Percentiles rank a stretch among this genome's conserved stretches.
These are phyloP conservation scores for Heterochromis multidens DNA, from an alignment of 2,113 vertebrate genomes.

Conservation along the genomic window DNA sequence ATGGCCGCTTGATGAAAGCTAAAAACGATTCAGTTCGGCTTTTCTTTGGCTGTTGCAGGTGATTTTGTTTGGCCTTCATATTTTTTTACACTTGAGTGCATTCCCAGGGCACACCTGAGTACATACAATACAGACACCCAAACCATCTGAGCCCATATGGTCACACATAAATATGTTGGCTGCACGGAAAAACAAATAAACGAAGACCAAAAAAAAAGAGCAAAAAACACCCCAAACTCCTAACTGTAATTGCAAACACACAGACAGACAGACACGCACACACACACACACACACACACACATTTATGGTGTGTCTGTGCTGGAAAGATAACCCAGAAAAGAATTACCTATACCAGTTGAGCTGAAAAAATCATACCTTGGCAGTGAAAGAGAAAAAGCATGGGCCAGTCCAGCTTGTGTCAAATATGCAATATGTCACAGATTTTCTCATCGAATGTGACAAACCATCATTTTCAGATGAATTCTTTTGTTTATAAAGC, in stretches of 20 bases:
- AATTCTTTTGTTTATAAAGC: neutral
- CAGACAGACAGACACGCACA: neutral
- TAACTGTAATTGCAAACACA: conserved; percentile 15
- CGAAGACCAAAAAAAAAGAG: neutral
- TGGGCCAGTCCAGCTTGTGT: neutral
- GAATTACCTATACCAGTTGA: conserved; percentile 39
- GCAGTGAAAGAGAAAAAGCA: neutral
- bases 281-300: neutral
- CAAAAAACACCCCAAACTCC: neutral
- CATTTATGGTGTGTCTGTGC: conserved; percentile 26
- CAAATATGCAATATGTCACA: neutral
- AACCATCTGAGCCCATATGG: neutral
- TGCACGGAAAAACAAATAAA: neutral
- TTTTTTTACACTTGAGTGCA: neutral
- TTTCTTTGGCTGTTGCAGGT: conserved; percentile 8
- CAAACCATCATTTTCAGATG: neutral
- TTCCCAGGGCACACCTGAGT: conserved; percentile 12
- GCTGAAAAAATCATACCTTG: neutral
- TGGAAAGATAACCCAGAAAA: conserved; percentile 47
- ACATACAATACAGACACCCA: neutral
- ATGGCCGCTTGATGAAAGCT: conserved; percentile 7
- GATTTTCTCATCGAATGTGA: neutral
- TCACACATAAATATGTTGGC: neutral
- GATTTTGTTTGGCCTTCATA: conserved; percentile 19
- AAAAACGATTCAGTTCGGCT: neutral